Evolutionary conservation across 2,113 vertebrate genomes (phyloP), one percentile per base, ranked within the genome.

Genomic region (Cephalopholis sonnerati): DNA sequence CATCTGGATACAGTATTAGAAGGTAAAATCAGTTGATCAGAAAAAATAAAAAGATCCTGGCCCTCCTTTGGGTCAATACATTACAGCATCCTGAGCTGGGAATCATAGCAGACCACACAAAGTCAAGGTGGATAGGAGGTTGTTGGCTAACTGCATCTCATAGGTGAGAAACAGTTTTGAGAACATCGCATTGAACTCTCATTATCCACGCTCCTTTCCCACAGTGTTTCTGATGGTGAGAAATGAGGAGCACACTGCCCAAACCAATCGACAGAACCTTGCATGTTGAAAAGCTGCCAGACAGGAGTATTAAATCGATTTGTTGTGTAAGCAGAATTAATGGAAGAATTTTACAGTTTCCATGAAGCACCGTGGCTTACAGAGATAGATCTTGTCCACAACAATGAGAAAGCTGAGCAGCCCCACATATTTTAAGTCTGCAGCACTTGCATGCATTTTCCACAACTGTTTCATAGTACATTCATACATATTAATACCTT

Each of bases 171-270:
- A 46, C 53, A 24, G 59, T 54, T 64, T 75, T 27, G 32, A 82
- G 59, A 84, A 67, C 57, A 74, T 54, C 39, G 29, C 85, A 78
- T 83, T 84, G 58, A 91, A 86, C 71, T 89, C 86, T 90, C 77
- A 82, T 91, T 77, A 82, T 32, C 48, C 67, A 39, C 71, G 74
- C 32, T 57, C 20, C 58, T 83, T 87, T 88, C 65, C 68, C 58
- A 73, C 36, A 55, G 80, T 64, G 72, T 80, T 76, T 64, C 41
- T 54, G 58, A 80, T 50, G 66, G 87, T 91, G 76, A 88, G 64
- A 86, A 78, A 75, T n/a, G 46, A 46, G 66, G 77, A 58, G 46
- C 68, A n/a, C 39, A 58, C 51, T 57, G 62, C 69, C 61, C 53
- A 71, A 41, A 78, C 27, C 64, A 74, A 89, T 58, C 74, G 65